Conservation (phyloP, 2,888 invertebrate genomes). For the Leistus spinibarbis region DNA sequence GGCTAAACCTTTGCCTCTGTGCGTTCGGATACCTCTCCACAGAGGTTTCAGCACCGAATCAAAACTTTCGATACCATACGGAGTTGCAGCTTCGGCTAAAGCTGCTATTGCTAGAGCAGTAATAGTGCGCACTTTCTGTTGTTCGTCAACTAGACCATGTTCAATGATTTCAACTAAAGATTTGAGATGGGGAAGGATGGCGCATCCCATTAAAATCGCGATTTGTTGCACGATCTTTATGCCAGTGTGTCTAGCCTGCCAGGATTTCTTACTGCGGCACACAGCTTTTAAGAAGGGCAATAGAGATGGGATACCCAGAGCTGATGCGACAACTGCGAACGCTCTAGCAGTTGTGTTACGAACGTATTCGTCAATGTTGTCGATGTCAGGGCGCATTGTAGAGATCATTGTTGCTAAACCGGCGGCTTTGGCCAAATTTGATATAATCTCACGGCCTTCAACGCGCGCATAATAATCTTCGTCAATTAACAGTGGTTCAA, state of each 20-base stretch:
- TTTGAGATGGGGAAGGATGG: conserved; percentile 97
- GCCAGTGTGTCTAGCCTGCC: conserved; percentile 98
- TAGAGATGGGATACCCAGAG: conserved; percentile 95
- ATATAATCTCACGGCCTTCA: conserved; percentile 98
- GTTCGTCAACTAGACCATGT: conserved; percentile 97
- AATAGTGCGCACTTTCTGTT: conserved; percentile 98
- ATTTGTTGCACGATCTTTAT: conserved; percentile 99
- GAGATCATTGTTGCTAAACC: conserved; percentile 99
- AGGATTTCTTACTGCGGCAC: conserved; percentile 98
- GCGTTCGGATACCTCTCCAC: conserved; percentile 98
- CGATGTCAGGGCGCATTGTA: conserved; percentile 99
- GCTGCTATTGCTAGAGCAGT: conserved; percentile 98
- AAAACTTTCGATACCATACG: conserved; percentile 99
- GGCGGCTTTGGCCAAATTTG: conserved; percentile 98
- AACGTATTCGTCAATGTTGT: conserved; percentile 99
- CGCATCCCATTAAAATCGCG: conserved; percentile 99
- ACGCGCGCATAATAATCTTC: conserved; percentile 99
- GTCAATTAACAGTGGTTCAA: conserved; percentile 97
- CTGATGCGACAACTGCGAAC: conserved; percentile 99
- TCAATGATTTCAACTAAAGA: conserved; percentile 99
- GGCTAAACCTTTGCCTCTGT: conserved; percentile 90
- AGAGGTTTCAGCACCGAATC: conserved; percentile 98
- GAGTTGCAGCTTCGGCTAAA: conserved; percentile 97
- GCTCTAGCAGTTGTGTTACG: conserved; percentile 99
- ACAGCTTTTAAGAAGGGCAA: conserved; percentile 98